Evolutionary conservation across 1,140 invertebrate species (phyloP), one percentile per base, ranked within the genome.

Genomic region (Leptinotarsa lineolata): DNA sequence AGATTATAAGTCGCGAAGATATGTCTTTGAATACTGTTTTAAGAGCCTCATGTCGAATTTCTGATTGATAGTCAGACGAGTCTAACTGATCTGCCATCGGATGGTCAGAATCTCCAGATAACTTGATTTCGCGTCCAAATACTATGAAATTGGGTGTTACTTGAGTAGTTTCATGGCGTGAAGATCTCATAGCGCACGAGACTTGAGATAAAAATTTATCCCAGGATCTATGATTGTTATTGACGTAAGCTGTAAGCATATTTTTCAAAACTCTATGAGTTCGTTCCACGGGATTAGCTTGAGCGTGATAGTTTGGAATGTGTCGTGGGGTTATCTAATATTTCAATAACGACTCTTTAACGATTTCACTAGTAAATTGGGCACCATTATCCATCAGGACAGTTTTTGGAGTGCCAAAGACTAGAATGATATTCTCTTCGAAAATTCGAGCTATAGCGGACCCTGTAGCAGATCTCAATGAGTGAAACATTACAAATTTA

Each of bases 141-240:
- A 48, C 66, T 13, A 75, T 20, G 46, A 77, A 75, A 67, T 73
- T 75, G 8, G 83, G 82, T 4, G 82, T 79, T 20, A 72, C 74
- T 44, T 76, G 48, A 5, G 75, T 78, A 18, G 59, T 58, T 70
- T 76, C 77, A 30, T 72, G 69, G 13, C 18, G n/a, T 11, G 72
- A 6, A 5, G 72, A 73, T 20, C 72, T 59, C n/a, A 76, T 72
- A 4, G 76, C 78, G 67, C 72, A 78, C 4, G 5, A 67, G 30
- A 79, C 71, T 4, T 39, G n/a, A 16, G 74, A n/a, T 20, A 79
- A 66, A 60, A 73, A 18, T 6, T 58, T 13, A 21, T 68, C 73
- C 78, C 77, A 78, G 1, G 59, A 69, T 13, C 61, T 24, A n/a
- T 80, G 78, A 68, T 77, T 58, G 18, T 75, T n/a, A 3, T 68